These are phyloP conservation scores for Novumbra hubbsi DNA, from an alignment of 2,797 vertebrate species.

Conservation along the genomic window DNA sequence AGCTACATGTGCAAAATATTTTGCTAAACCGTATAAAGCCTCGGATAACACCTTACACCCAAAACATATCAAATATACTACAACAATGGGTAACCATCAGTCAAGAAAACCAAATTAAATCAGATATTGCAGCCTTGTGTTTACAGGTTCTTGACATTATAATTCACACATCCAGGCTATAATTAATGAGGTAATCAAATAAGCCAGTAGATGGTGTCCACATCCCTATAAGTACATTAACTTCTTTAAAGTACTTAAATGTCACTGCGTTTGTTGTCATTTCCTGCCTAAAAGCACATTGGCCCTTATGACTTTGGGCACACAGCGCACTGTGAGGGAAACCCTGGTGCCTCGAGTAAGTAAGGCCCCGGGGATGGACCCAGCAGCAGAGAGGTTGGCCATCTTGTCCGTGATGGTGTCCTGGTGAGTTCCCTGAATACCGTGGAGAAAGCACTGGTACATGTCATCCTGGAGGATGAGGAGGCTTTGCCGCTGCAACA, in stretches of 20 bases:
- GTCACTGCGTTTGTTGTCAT: conserved; percentile 36
- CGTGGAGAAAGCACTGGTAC: conserved; percentile 80
- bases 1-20: neutral
- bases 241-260: neutral
- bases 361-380: conserved; percentile 50
- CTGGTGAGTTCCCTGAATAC: conserved; percentile 61
- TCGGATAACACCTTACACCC: neutral
- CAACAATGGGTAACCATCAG: neutral
- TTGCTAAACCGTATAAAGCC: neutral
- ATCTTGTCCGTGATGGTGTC: conserved; percentile 73
- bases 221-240: neutral
- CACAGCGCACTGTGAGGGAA: conserved; percentile 85
- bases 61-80: neutral
- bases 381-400: conserved; percentile 66
- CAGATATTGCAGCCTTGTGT: neutral
- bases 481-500: conserved; percentile 81
- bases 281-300: conserved; percentile 75
- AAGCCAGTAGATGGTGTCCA: neutral
- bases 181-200: neutral
- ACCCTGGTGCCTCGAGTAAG: conserved; percentile 77
- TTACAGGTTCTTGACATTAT: neutral
- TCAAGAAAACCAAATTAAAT: neutral
- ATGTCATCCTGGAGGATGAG: conserved; percentile 80
- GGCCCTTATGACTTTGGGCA: conserved; percentile 82
- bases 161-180: conserved; percentile 5